Percentiles rank a stretch among this genome's conserved stretches.
phyloP scores from a whole-genome alignment of 2,888 invertebrate genomes.

The Chloroclysta siterata region DNA sequence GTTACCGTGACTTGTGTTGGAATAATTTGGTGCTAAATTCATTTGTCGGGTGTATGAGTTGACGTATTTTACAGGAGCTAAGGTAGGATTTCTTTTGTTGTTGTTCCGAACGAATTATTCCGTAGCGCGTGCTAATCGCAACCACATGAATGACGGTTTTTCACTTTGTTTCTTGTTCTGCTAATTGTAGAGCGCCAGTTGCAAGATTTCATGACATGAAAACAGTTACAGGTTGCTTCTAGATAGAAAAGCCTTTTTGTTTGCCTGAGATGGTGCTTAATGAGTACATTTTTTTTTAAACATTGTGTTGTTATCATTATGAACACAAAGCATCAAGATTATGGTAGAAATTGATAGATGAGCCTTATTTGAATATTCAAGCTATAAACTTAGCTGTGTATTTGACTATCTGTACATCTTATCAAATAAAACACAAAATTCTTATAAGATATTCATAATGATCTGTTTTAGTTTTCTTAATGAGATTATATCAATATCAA shows the following conservation, averaged over 20 bases:
- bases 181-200: neutral
- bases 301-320: neutral
- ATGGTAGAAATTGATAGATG: neutral
- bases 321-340: neutral
- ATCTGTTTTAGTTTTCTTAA: neutral
- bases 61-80: slow-evolving; percentile 66
- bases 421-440: neutral
- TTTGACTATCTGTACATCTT: no score
- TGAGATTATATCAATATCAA: neutral
- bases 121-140: slow-evolving; percentile 42
- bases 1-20: slow-evolving; percentile 6
- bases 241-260: no score
- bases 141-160: slow-evolving; percentile 38
- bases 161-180: slow-evolving; percentile 31
- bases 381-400: no score
- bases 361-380: no score
- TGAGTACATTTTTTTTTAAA: neutral
- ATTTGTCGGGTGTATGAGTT: slow-evolving; percentile 63
- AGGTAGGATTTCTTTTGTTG: slow-evolving; percentile 73
- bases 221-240: neutral
- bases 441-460: neutral
- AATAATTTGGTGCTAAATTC: slow-evolving; percentile 33
- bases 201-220: neutral
- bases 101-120: slow-evolving; percentile 23
- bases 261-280: neutral